Base-by-base conservation (phyloP, 2,888 invertebrate species). In the Odiellus spinosus region DNA sequence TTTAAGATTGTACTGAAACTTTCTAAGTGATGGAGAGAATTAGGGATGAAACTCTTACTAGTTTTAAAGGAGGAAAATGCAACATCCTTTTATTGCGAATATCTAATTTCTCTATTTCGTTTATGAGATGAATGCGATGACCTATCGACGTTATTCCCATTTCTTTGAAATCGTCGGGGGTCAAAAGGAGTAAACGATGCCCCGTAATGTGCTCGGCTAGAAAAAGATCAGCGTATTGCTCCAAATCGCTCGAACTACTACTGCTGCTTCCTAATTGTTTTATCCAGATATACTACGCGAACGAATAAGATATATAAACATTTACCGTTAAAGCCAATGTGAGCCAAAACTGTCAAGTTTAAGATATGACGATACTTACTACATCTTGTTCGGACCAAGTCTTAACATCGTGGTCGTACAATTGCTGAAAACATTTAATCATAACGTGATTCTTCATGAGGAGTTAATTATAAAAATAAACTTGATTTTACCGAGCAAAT, bases 331-430 rank as follows among this genome's bases (percentile, higher is more conserved):
- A n/a, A n/a, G n/a, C n/a, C n/a, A n/a, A n/a, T n/a, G n/a, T n/a
- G n/a, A 26, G 26, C 26, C 26, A 26, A 26, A 26, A 8, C 8
- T 26, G 4, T 26, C 8, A 26, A 8, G 26, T 26, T 8, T 26
- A 8, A 26, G 26, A 26, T 26, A n/a, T n/a, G n/a, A n/a, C n/a
- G n/a, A 46, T 43, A 60, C 63, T 56, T 55, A 65, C 64, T 57
- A 65, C 65, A 56, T 66, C 66, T 26, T 61, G 58, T 50, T 65
- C 64, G 46, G 61, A 56, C 66, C 66, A 66, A 1, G 62, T 61
- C 46, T 64, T 61, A 1, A 66, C 65, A 58, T 66, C 64, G 56
- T 64, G 59, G 8, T 63, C 61, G 51, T 66, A 64, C 12, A 66
- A 56, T 49, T 61, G 56, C 65, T 65, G 55, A n/a, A 59, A 59